Conservation (phyloP, 2,888 invertebrate genomes). For the Troides oblongomaculatus region DNA sequence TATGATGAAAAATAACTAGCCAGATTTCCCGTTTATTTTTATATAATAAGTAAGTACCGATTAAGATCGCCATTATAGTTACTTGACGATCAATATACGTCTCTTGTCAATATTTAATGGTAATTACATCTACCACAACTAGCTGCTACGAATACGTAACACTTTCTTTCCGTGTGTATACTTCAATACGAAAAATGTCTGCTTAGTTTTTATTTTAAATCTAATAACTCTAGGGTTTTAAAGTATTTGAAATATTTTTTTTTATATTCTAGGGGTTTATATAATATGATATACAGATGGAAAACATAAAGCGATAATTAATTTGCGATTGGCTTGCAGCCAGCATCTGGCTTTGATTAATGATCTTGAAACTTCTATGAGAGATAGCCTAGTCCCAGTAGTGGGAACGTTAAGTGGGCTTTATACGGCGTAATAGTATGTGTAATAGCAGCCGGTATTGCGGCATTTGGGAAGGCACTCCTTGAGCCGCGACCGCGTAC, state of each 20-base stretch:
- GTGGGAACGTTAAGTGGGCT: too few species aligned
- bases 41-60: slow-evolving; percentile 1
- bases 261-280: too few species aligned
- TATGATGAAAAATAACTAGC: not conserved
- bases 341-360: too few species aligned
- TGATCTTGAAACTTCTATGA: too few species aligned
- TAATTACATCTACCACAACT: not conserved
- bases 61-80: slow-evolving; percentile 5
- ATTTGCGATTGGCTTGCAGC: too few species aligned
- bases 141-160: slow-evolving; percentile 6
- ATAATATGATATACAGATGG: too few species aligned
- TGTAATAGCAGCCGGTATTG: slow-evolving; percentile 7
- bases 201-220: not conserved
- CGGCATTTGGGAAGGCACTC: slow-evolving; percentile 10
- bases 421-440: not conserved
- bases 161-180: slow-evolving; percentile 3
- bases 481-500: slow-evolving; percentile 1
- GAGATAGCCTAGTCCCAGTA: too few species aligned
- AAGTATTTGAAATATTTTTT: not conserved
- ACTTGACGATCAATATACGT: slow-evolving; percentile 3
- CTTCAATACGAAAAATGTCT: slow-evolving; percentile 1
- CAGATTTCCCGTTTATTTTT: not conserved
- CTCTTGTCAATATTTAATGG: slow-evolving; percentile 1
- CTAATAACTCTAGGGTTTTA: not conserved
- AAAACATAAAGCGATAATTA: too few species aligned